Evolutionary conservation across 2,113 vertebrate genomes (phyloP).

Genomic region (Apaloderma vittatum): DNA sequence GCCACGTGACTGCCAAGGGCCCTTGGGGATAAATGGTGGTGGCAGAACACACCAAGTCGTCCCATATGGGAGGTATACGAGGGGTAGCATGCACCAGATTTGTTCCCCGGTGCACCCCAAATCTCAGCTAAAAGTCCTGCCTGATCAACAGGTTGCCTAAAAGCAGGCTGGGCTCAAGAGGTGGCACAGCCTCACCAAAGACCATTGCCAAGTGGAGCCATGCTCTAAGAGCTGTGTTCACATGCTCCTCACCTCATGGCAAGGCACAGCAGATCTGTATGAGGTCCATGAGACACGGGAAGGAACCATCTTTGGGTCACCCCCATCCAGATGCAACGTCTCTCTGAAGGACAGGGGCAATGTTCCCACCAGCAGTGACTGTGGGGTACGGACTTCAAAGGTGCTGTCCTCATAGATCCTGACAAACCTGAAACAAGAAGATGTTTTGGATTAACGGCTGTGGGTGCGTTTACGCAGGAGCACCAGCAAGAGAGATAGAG

Average conservation of each 20-base stretch:
- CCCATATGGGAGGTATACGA: not conserved
- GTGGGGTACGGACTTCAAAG: not conserved
- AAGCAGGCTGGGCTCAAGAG: not conserved
- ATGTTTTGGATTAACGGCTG: not conserved
- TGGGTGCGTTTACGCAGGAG: not conserved
- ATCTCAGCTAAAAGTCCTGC: not conserved
- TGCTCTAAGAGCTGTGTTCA: not conserved
- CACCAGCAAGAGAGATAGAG: not conserved
- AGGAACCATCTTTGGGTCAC: not conserved
- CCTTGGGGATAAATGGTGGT: not conserved
- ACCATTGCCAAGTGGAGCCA: not conserved
- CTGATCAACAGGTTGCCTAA: not conserved
- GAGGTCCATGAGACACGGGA: not conserved
- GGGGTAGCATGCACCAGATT: not conserved
- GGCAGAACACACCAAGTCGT: not conserved
- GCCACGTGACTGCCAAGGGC: not conserved
- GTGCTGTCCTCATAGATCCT: not conserved
- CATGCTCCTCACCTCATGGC: not conserved
- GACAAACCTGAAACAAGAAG: not conserved
- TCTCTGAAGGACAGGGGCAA: not conserved
- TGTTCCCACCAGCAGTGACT: not conserved
- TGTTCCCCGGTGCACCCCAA: not conserved
- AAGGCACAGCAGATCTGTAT: not conserved
- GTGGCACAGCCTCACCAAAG: not conserved
- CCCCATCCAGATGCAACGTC: no score